These are phyloP conservation scores for Hirtodrosophila alboralis DNA, from an alignment of 2,888 invertebrate genomes.

Conservation along the genomic window DNA sequence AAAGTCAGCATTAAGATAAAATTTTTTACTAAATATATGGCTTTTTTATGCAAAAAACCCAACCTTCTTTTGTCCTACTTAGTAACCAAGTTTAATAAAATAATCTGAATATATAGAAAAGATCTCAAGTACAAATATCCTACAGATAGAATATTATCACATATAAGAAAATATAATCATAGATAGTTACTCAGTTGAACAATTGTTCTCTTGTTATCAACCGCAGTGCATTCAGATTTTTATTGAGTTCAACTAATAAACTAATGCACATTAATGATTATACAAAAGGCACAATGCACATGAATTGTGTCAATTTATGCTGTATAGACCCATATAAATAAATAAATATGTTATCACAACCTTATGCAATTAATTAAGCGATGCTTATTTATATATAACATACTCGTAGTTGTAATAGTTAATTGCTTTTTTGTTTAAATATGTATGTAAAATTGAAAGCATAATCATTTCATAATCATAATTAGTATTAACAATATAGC, in stretches of 20 bases:
- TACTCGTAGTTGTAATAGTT: constrained; percentile 10
- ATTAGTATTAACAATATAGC: too few species aligned
- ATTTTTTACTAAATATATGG: too few species aligned
- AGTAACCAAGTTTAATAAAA: background rate
- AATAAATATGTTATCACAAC: constrained; percentile 8
- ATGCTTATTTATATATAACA: background rate
- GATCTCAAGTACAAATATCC: constrained; percentile 20
- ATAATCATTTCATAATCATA: too few species aligned
- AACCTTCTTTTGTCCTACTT: too few species aligned
- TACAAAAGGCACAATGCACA: constrained; percentile 37
- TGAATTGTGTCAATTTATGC: constrained; percentile 32
- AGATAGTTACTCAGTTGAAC: constrained; percentile 2
- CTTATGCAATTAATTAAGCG: constrained; percentile 3
- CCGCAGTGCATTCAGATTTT: constrained; percentile 19
- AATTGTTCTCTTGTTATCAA: constrained; percentile 28
- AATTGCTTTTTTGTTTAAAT: constrained; percentile 20
- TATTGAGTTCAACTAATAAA: constrained; percentile 31
- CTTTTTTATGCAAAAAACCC: too few species aligned
- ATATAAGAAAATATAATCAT: background rate
- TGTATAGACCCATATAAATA: background rate
- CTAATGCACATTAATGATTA: constrained; percentile 57
- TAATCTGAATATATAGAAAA: background rate
- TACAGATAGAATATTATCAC: background rate
- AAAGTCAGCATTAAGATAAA: too few species aligned
- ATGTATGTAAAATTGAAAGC: background rate